A percentile compares a stretch with the other conserved stretches of the same genome.
Conservation (phyloP, 1,140 invertebrate species). For the Planococcus citri region DNA sequence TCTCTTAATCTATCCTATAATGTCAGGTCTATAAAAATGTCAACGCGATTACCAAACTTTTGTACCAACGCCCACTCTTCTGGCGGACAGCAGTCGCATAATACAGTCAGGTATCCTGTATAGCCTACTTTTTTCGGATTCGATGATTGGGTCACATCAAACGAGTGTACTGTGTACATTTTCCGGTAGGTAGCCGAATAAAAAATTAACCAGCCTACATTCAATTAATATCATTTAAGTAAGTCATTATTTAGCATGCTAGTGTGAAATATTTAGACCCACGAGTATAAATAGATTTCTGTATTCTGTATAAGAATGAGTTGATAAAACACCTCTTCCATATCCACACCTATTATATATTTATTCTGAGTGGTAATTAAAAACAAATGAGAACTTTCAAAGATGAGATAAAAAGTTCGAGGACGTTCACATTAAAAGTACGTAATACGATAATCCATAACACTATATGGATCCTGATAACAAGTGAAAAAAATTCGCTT, state of each 20-base stretch:
- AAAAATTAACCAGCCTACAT: not conserved
- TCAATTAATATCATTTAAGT: not conserved
- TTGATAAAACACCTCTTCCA: no score
- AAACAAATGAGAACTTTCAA: not conserved
- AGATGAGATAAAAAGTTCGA: not conserved
- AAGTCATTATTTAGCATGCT: not conserved
- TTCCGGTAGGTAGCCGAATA: not conserved
- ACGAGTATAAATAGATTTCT: no score
- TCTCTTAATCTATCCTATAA: no score
- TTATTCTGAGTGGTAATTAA: not conserved
- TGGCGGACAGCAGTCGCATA: not conserved
- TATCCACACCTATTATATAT: no score
- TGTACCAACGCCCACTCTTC: not conserved
- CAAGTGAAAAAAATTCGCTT: no score
- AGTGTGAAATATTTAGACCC: not conserved
- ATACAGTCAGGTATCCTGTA: not conserved
- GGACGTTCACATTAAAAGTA: not conserved
- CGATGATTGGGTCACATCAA: not conserved
- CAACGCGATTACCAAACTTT: not conserved
- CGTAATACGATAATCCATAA: no score
- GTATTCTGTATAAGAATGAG: no score
- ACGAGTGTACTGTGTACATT: not conserved
- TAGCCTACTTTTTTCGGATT: no score
- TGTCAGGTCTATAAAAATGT: constrained; percentile 1
- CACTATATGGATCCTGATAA: no score